phyloP scores from a whole-genome alignment of 2,797 vertebrate species.

The Tenualosa ilisha region DNA sequence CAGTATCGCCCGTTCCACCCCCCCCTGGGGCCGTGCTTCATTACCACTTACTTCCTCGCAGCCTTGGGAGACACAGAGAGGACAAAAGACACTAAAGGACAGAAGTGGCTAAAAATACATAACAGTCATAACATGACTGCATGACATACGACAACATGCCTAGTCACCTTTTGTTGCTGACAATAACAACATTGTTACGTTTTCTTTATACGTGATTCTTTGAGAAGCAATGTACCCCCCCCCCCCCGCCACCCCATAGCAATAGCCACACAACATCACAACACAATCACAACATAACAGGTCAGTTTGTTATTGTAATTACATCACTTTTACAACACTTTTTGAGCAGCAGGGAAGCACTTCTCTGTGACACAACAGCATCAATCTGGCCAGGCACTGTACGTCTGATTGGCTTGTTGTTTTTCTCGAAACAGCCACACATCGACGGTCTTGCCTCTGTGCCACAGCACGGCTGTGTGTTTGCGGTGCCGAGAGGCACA shows the following conservation, averaged over 20 bases:
- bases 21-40: constrained; percentile 83
- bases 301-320: neutral
- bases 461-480: too few relatives aligned
- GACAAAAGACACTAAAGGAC: constrained; percentile 25
- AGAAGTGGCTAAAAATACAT: too few relatives aligned
- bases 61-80: constrained; percentile 53
- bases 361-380: too few relatives aligned
- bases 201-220: neutral
- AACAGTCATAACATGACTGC: neutral
- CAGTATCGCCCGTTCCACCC: constrained; percentile 87
- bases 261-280: too few relatives aligned
- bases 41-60: constrained; percentile 72
- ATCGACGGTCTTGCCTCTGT: too few relatives aligned
- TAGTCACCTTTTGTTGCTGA: neutral
- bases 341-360: too few relatives aligned
- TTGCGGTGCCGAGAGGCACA: too few relatives aligned
- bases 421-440: too few relatives aligned
- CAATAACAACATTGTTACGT: neutral
- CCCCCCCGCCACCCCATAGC: too few relatives aligned
- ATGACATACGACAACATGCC: neutral
- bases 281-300: neutral
- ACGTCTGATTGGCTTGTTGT: too few relatives aligned
- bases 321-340: neutral
- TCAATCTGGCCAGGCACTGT: too few relatives aligned
- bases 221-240: neutral